Percentiles rank a stretch among this genome's conserved stretches.
Evolutionary conservation across 2,888 invertebrate genomes (phyloP).

Genomic region (Hirudinaria manillensis): DNA sequence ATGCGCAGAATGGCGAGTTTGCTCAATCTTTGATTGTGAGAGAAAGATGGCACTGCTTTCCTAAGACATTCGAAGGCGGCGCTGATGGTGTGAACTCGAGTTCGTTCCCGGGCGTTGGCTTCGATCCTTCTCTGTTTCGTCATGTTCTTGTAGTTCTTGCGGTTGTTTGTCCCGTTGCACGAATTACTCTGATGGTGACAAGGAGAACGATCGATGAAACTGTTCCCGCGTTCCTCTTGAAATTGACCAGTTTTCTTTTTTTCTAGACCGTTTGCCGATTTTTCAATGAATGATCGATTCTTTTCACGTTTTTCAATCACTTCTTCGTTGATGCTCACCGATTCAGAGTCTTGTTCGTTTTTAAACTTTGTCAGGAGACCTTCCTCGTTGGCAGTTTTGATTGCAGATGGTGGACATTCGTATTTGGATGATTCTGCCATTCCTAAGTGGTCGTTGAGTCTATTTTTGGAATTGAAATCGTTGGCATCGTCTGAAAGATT

Average conservation of each 20-base stretch:
- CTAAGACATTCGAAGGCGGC: conserved; percentile 87
- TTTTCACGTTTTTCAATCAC: too few relatives aligned
- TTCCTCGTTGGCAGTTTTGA: too few relatives aligned
- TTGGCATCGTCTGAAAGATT: too few relatives aligned
- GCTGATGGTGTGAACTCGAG: conserved; percentile 88
- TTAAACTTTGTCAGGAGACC: too few relatives aligned
- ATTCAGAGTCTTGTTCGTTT: too few relatives aligned
- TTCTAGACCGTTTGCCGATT: background rate
- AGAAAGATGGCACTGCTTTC: conserved; percentile 78
- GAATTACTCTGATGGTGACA: background rate
- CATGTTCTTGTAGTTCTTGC: conserved; percentile 84
- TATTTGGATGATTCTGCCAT: too few relatives aligned
- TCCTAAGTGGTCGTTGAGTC: too few relatives aligned
- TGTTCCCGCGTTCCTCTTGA: background rate
- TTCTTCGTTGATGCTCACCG: too few relatives aligned
- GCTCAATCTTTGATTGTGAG: conserved; percentile 84
- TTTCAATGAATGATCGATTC: too few relatives aligned
- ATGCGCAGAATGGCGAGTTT: conserved; percentile 85
- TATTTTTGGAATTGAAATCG: too few relatives aligned
- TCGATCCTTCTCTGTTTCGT: conserved; percentile 84
- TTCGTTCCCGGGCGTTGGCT: conserved; percentile 85
- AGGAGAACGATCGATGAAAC: background rate
- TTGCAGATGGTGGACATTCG: too few relatives aligned
- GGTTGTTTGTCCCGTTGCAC: background rate
- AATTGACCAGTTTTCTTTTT: background rate